These are phyloP conservation scores for Columba janthina DNA, from an alignment of 2,113 vertebrate species.

Conservation along the genomic window DNA sequence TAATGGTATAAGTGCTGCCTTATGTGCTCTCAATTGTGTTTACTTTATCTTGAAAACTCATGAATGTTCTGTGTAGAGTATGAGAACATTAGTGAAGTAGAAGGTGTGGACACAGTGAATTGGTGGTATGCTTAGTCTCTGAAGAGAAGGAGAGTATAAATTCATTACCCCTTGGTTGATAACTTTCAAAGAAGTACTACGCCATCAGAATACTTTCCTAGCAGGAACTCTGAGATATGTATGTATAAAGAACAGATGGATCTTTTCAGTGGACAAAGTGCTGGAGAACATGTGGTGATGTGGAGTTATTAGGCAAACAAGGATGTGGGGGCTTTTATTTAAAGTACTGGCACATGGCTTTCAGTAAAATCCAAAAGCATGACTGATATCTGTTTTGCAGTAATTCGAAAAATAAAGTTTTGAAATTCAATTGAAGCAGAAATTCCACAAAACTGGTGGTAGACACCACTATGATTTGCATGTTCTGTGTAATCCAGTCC, in stretches of 20 bases:
- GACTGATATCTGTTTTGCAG: not conserved
- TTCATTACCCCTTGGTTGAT: not conserved
- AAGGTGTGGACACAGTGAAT: not conserved
- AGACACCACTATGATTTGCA: rapidly evolving
- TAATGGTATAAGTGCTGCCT: not conserved
- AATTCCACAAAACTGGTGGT: rapidly evolving
- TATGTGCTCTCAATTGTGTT: not conserved
- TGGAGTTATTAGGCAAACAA: not conserved
- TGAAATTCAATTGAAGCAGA: not conserved
- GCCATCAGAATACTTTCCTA: not conserved
- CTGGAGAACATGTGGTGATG: not conserved
- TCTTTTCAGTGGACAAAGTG: not conserved
- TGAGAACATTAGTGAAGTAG: not conserved
- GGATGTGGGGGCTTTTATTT: not conserved
- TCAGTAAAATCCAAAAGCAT: not conserved
- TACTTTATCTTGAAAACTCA: not conserved
- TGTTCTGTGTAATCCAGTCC: not conserved
- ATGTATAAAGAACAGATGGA: rapidly evolving
- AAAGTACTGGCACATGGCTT: not conserved
- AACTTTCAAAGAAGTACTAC: not conserved
- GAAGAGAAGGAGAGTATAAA: not conserved
- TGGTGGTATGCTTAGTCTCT: not conserved
- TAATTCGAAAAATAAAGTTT: not conserved
- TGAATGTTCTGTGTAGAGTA: not conserved
- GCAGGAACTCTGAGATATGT: not conserved